Percentiles rank a stretch among this genome's conserved stretches.
Evolutionary conservation across 2,113 vertebrate genomes (phyloP).

Genomic region (Psittacara wagleri): DNA sequence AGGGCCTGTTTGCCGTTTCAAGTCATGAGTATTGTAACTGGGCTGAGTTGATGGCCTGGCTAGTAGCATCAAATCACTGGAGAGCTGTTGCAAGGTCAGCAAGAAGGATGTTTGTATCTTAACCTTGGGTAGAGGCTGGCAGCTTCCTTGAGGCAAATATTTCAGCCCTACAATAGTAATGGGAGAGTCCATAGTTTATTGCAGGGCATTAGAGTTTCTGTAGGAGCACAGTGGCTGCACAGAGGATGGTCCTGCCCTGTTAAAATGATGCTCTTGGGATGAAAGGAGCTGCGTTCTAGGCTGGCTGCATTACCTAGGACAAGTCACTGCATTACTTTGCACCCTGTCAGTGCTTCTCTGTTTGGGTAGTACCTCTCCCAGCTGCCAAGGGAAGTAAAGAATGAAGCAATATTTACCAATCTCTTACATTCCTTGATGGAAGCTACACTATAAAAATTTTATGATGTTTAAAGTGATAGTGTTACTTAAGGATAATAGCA

Average conservation of each 20-base stretch:
- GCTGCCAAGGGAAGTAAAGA: not conserved
- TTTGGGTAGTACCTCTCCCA: not conserved
- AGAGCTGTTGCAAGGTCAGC: not conserved
- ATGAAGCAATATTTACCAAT: not conserved
- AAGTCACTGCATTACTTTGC: not conserved
- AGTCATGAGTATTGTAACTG: not conserved
- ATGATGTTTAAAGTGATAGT: not conserved
- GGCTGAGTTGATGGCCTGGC: not conserved
- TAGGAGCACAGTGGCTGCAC: not conserved
- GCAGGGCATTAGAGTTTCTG: not conserved
- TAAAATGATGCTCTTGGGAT: not conserved
- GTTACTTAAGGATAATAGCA: slow-evolving; percentile 12
- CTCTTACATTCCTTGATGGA: not conserved
- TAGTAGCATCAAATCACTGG: not conserved
- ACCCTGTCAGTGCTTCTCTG: rapidly evolving
- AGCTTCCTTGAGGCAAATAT: not conserved
- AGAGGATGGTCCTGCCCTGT: not conserved
- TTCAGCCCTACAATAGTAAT: not conserved
- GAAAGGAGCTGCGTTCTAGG: not conserved
- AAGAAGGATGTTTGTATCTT: not conserved
- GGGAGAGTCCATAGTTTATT: not conserved
- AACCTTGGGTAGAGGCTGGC: not conserved
- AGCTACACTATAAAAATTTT: not conserved
- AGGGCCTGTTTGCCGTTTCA: not conserved
- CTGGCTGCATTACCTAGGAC: not conserved